Evolutionary conservation across 2,113 vertebrate species (phyloP), one percentile per base, ranked within the genome.

Genomic region (Oncorhynchus masou): DNA sequence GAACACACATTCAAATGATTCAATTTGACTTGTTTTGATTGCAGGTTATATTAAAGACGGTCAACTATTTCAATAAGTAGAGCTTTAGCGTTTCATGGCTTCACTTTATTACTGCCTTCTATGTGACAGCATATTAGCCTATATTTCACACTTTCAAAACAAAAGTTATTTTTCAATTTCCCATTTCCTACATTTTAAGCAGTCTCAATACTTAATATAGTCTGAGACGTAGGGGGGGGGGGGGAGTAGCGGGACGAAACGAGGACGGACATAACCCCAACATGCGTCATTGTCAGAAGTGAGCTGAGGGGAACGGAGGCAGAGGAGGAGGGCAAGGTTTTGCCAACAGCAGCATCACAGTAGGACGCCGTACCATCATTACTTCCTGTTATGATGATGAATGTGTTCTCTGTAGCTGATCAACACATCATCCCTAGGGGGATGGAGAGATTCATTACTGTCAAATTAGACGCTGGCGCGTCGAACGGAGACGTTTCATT

Each of bases 391-490:
- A 54, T 60, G 70, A 85, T 89, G 86, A 90, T 88, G 60, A 87
- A 91, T 88, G 82, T 77, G 34, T 29, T 70, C 60, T 77, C 84
- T 70, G 25, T 67, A 59, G 71, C 64, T 68, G 74, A 79, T 76
- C 81, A 83, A 81, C 71, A 29, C 74, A 62, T 29, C 81, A 85
- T 80, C 71, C 66, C 85, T 83, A 74, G 1, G 81, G 85, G 82
- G 79, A 59, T 60, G 71, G 79, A 74, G 73, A 83, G 82, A 89
- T 87, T 85, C 74, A 91, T 90, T 86, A 86, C 70, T 74, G 83
- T 88, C 87, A 89, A 87, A 88, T 88, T 81, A 87, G 73, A 70
- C 62, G 68, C 70, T 2, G 27, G 70, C 51, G 75, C 11, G 75
- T 73, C 73, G 65, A 74, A 64, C 70, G 59, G 75, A 80, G 77